Evolutionary conservation across 2,797 vertebrate genomes (phyloP).

Genomic region (Tenualosa thibaudeaui): DNA sequence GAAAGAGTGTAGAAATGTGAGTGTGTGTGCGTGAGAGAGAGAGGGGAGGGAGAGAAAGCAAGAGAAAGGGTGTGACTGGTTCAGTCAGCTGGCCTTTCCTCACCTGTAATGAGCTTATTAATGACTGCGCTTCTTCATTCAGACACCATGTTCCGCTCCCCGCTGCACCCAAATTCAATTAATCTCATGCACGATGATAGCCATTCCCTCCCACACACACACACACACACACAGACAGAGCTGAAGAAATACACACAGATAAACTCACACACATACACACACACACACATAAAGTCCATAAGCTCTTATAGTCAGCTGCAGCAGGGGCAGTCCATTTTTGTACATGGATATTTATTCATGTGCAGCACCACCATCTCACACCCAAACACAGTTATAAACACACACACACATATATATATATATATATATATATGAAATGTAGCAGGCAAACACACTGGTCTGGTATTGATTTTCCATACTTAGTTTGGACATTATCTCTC

Average conservation of each 20-base stretch:
- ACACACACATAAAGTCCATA: not conserved
- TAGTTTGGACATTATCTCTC: not conserved
- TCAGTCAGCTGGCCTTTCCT: conserved; percentile 1
- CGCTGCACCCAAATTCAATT: conserved; percentile 19
- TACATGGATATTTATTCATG: too few species aligned
- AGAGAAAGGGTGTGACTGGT: not conserved
- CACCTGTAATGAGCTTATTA: conserved; percentile 22
- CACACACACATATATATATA: not conserved
- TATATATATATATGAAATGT: not conserved
- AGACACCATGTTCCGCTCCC: conserved; percentile 15
- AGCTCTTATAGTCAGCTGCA: too few species aligned
- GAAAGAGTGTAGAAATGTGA: not conserved
- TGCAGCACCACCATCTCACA: too few species aligned
- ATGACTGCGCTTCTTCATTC: conserved; percentile 17
- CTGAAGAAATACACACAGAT: not conserved
- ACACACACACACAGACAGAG: not conserved
- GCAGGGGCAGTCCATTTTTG: too few species aligned
- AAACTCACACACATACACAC: not conserved
- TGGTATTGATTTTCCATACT: not conserved
- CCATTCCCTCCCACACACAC: not conserved
- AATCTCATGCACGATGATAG: not conserved
- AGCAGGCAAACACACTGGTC: not conserved
- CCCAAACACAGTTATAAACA: too few species aligned
- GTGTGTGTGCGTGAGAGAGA: not conserved
- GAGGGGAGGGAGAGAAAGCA: not conserved